Conservation (phyloP, 2,113 vertebrate species). For the Vicugna pacos region DNA sequence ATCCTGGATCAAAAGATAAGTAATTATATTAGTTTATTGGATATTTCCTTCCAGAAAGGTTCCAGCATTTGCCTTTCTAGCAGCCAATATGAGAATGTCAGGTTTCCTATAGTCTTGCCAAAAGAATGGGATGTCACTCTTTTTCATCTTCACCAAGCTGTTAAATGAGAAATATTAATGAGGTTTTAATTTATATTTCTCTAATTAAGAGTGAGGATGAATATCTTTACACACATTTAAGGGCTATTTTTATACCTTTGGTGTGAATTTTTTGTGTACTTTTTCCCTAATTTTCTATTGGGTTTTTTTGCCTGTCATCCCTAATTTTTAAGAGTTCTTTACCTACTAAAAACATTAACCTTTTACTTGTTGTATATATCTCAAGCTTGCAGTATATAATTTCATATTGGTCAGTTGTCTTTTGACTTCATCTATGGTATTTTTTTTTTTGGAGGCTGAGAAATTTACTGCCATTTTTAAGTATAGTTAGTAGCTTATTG, state of each 20-base stretch:
- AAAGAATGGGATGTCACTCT: background rate
- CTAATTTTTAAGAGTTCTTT: background rate
- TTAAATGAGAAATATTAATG: background rate
- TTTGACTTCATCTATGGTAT: background rate
- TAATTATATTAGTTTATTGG: background rate
- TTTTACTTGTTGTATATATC: background rate
- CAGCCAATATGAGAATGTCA: background rate
- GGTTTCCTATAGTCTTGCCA: background rate
- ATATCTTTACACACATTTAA: background rate
- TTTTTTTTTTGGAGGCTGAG: background rate
- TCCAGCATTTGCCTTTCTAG: background rate
- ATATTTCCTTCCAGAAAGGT: background rate
- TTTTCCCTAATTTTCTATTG: background rate
- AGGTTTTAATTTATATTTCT: background rate
- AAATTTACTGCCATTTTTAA: conserved; percentile 1
- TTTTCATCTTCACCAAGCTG: background rate
- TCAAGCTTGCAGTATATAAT: background rate
- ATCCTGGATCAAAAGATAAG: background rate
- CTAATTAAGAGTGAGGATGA: background rate
- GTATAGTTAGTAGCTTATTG: background rate
- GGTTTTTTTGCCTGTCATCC: background rate
- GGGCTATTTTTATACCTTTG: background rate
- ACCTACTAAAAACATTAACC: background rate
- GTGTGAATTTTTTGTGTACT: background rate
- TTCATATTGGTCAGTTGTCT: background rate